Base-by-base conservation (phyloP, 2,888 invertebrate species). In the Lagria hirta region DNA sequence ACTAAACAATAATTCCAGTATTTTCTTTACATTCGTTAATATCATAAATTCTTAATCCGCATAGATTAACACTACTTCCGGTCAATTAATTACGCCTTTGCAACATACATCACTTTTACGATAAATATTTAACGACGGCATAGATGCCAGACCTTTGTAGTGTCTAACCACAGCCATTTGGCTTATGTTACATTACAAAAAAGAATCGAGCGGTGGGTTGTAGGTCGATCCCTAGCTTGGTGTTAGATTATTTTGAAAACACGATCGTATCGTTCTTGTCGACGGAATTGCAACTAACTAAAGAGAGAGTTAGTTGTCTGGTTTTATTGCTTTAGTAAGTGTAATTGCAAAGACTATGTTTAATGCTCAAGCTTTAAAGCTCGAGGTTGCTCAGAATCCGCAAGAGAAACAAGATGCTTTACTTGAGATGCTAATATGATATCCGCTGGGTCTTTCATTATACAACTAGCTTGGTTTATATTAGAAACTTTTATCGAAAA, bases 391-490 rank as follows among this genome's bases (percentile, higher is more conserved):
- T 51, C 51, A 46, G 49, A 51, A 58, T 60, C 57, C 58, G n/a
- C 60, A 57, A 55, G 62, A 63, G 64, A 60, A 60, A 64, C 56
- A 57, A 51, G 49, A 49, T 50, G 48, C 49, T 50, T 43, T 48
- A 49, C 47, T 50, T 48, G 43, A 63, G 64, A 67, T 67, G 66
- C 62, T 68, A 69, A 69, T 67, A 61, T 61, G 61, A 59, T 60
- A 55, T 54, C 68, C 62, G 61, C 48, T 47, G 62, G 64, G 67
- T 66, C 63, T 64, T 65, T 67, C 67, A 68, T 68, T 66, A 67
- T 66, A 66, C 66, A 66, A 68, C 63, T 68, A 60, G 63, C 65
- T 64, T n/a, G n/a, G n/a, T n/a, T n/a, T n/a, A n/a, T n/a, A n/a
- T n/a, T n/a, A n/a, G n/a, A n/a, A n/a, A n/a, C n/a, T n/a, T n/a